Conservation (phyloP, 2,797 vertebrate genomes). For the Pangasius djambal region DNA sequence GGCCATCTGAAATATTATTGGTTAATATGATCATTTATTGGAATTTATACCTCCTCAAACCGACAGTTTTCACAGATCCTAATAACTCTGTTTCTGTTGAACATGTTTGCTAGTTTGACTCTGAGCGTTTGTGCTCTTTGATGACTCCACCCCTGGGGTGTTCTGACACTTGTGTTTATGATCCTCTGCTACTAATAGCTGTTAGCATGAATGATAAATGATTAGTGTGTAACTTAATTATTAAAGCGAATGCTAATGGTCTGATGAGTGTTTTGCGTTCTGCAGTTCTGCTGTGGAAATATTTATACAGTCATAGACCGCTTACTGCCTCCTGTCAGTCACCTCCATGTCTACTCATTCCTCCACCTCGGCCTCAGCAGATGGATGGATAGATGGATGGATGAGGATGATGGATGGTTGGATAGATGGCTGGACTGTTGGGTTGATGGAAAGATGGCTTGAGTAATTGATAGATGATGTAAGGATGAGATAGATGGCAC, state of each 20-base stretch:
- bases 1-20: not conserved
- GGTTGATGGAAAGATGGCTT: not conserved
- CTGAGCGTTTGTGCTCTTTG: not conserved
- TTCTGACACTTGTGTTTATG: not conserved
- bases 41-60: not conserved
- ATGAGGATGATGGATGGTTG: not conserved
- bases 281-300: not conserved
- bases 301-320: not conserved
- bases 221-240: slow-evolving; percentile 62
- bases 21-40: not conserved
- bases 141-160: not conserved
- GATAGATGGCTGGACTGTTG: not conserved
- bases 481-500: not conserved
- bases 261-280: not conserved
- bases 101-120: not conserved
- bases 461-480: not conserved
- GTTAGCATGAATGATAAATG: slow-evolving; percentile 19
- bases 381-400: not conserved
- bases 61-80: not conserved
- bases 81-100: not conserved
- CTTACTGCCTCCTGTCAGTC: not conserved
- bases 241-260: slow-evolving; percentile 2
- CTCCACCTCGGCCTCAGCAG: not conserved
- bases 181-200: slow-evolving; percentile 42
- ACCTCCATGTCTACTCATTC: not conserved